Conservation (phyloP, 2,888 invertebrate genomes). For the Drosophila borealis region DNA sequence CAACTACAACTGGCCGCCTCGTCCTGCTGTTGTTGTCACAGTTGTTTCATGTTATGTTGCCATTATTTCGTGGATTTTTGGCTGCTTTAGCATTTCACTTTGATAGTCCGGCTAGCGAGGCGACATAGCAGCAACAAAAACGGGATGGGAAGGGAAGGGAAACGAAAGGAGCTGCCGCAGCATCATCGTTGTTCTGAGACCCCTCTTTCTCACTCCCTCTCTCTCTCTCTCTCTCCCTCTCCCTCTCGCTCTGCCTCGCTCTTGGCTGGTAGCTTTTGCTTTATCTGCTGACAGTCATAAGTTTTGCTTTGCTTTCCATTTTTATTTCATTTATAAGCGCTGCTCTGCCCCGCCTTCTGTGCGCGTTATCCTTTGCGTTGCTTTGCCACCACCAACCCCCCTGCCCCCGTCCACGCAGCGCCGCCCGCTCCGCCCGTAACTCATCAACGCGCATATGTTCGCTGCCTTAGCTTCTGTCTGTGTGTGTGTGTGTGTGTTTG, state of each 20-base stretch:
- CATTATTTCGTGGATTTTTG: conserved; percentile 81
- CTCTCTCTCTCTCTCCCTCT: no score
- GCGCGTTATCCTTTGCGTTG: conserved; percentile 32
- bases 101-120: conserved; percentile 67
- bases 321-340: conserved; percentile 79
- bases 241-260: background rate
- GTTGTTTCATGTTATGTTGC: conserved; percentile 81
- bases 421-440: conserved; percentile 50
- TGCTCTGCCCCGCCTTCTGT: conserved; percentile 13
- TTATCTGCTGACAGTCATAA: conserved; percentile 81
- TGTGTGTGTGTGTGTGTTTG: conserved; percentile 6
- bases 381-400: background rate
- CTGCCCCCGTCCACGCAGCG: background rate
- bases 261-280: conserved; percentile 73
- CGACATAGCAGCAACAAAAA: conserved; percentile 6
- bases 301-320: conserved; percentile 81
- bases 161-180: conserved; percentile 42
- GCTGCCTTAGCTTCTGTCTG: conserved; percentile 35
- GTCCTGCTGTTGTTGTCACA: conserved; percentile 68
- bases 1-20: background rate
- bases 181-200: conserved; percentile 22
- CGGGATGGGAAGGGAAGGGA: background rate
- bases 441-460: conserved; percentile 80
- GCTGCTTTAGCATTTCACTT: conserved; percentile 82
- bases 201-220: no score